A percentile compares a stretch with the other conserved stretches of the same genome.
phyloP scores from a whole-genome alignment of 1,140 invertebrate genomes.

The Apocrypta bakeri region DNA sequence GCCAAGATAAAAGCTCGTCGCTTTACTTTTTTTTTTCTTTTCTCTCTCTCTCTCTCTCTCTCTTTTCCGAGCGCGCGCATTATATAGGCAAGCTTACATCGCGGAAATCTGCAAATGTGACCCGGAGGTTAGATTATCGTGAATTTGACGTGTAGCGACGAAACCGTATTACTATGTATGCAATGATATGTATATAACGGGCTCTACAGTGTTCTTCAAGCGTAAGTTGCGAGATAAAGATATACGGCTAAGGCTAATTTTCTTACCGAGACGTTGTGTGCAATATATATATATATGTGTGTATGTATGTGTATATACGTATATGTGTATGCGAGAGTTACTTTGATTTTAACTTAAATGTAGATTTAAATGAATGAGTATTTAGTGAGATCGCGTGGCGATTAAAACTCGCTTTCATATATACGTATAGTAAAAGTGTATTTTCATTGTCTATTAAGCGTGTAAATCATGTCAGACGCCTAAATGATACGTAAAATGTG shows the following conservation, averaged over 20 bases:
- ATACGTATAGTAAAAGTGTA: too few species aligned
- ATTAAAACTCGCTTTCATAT: too few species aligned
- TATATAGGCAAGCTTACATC: conserved; percentile 16
- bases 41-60: neutral
- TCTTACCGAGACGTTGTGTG: too few species aligned
- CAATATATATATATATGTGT: too few species aligned
- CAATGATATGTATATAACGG: conserved; percentile 25
- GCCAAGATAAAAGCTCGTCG: conserved; percentile 43
- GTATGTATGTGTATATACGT: too few species aligned
- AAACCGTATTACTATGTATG: neutral
- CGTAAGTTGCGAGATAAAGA: conserved; percentile 45
- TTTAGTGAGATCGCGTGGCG: too few species aligned
- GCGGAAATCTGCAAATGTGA: conserved; percentile 40
- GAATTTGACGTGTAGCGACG: conserved; percentile 2
- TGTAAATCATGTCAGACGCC: too few species aligned
- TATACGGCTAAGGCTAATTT: neutral
- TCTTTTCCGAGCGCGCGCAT: neutral
- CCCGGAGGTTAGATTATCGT: conserved; percentile 34
- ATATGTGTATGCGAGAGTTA: neutral
- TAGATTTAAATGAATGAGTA: too few species aligned
- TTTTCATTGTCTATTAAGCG: too few species aligned
- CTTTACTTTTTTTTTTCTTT: neutral
- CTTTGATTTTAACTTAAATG: too few species aligned
- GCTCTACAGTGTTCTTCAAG: neutral
- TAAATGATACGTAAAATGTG: too few species aligned